Base-by-base conservation (phyloP, 2,113 vertebrate species). In the Callionymus lyra region DNA sequence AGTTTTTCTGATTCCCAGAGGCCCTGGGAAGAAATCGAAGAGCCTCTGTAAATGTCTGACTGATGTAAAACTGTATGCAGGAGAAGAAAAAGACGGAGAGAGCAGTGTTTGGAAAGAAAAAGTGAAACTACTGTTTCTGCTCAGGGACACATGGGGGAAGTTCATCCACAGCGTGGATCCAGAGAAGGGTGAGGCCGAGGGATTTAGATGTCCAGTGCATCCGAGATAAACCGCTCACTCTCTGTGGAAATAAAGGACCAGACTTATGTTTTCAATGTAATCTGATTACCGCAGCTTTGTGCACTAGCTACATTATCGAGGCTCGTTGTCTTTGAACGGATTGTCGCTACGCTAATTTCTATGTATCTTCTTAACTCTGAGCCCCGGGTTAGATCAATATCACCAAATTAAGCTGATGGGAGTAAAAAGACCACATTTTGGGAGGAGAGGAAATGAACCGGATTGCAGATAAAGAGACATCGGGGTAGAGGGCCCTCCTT, bases 331-430 rank as follows among this genome's bases (percentile, higher is more conserved):
- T 35, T 58, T 38, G 16, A 59, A 61, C 19, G 45, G 59, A 72
- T 71, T 27, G 16, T 41, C 38, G 21, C 4, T 5, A 27, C 48
- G 27, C 44, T 57, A 46, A 58, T 2, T n/a, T 60, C 42, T 3
- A 65, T 16, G n/a, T 38, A 43, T 50, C 48, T 47, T 19, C 42
- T n/a, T 41, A 59, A 47, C 56, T 46, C 44, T 36, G 45, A 27
- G 45, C 37, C 38, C 50, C 61, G 51, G 59, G 52, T 47, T 48
- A 54, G 43, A 66, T 74, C 66, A 65, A 60, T 76, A 50, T 38
- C 17, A 13, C 38, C n/a, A 34, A 47, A 44, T 53, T 32, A 37
- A 38, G 15, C 16, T 43, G 32, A 40, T 49, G 50, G 42, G 35
- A 44, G 38, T 12, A 33, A 33, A 44, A 27, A 27, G 36, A 12